phyloP scores from a whole-genome alignment of 2,888 invertebrate genomes.

The Caenorhabditis sulstoni region DNA sequence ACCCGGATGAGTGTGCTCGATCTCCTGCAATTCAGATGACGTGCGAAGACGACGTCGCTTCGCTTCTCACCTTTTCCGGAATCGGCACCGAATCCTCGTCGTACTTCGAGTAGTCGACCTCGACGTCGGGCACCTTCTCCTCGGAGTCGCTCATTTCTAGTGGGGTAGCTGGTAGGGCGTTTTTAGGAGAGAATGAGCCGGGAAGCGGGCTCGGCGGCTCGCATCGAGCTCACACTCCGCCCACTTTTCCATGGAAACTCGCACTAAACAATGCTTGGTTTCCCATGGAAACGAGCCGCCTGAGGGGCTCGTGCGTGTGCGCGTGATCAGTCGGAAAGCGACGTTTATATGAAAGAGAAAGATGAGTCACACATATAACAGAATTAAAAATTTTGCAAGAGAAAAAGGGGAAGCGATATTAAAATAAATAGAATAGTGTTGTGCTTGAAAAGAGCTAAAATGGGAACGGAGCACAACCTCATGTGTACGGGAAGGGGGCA shows the following conservation, averaged over 20 bases:
- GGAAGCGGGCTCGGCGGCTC: background rate
- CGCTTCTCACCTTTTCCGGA: conserved; percentile 68
- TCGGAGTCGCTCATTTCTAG: conserved; percentile 53
- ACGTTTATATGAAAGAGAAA: conserved; percentile 6
- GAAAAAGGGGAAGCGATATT: background rate
- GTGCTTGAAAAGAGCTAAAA: conserved; percentile 14
- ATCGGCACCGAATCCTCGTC: conserved; percentile 72
- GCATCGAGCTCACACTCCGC: conserved; percentile 2
- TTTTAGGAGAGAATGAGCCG: conserved; percentile 21
- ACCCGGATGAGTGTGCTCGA: conserved; percentile 69
- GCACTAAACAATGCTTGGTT: conserved; percentile 18
- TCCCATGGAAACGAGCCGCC: background rate
- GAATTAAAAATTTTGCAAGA: background rate
- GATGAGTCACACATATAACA: conserved; percentile 26
- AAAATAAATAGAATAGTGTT: conserved; percentile 4
- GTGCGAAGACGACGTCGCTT: background rate
- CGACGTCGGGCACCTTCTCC: conserved; percentile 46
- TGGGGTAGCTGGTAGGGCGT: background rate
- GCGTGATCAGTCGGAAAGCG: conserved; percentile 5
- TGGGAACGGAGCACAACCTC: conserved; percentile 29
- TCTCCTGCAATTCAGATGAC: conserved; percentile 48
- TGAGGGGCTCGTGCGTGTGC: background rate
- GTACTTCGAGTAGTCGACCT: conserved; percentile 70
- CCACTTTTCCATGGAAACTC: conserved; percentile 33
- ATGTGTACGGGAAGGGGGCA: background rate